phyloP scores from a whole-genome alignment of 2,113 vertebrate genomes.

The Podarcis muralis region DNA sequence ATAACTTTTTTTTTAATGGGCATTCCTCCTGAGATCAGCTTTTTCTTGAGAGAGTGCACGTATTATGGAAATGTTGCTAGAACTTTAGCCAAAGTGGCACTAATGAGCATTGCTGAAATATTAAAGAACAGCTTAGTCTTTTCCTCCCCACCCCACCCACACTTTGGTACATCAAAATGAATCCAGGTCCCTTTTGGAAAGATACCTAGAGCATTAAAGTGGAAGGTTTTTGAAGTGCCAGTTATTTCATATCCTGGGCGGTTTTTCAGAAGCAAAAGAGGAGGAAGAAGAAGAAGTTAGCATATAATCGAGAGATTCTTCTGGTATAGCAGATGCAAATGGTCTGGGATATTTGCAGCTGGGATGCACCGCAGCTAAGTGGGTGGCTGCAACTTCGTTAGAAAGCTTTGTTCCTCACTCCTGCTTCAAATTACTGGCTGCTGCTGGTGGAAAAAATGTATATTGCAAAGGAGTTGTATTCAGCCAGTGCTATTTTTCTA shows the following conservation, averaged over 20 bases:
- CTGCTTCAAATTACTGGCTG: no score
- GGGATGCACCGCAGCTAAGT: no score
- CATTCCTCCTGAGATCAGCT: constrained; percentile 11
- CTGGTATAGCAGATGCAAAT: neutral
- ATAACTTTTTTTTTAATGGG: neutral
- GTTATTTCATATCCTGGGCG: neutral
- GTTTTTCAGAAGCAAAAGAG: neutral
- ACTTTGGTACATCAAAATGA: neutral
- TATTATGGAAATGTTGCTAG: neutral
- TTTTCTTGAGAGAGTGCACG: neutral
- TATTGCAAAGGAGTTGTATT: no score
- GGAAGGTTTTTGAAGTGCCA: neutral
- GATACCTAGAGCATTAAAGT: neutral
- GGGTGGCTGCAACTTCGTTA: no score
- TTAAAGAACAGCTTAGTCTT: neutral
- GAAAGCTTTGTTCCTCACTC: no score
- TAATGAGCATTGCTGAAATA: neutral
- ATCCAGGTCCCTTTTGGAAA: neutral
- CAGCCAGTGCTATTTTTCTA: no score
- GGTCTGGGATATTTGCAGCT: no score
- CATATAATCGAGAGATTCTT: neutral
- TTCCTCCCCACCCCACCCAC: neutral
- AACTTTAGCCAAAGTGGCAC: neutral
- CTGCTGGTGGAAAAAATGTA: no score
- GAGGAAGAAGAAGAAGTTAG: neutral